Conservation (phyloP, 2,888 invertebrate species). For the Stenchaetothrips biformis region DNA sequence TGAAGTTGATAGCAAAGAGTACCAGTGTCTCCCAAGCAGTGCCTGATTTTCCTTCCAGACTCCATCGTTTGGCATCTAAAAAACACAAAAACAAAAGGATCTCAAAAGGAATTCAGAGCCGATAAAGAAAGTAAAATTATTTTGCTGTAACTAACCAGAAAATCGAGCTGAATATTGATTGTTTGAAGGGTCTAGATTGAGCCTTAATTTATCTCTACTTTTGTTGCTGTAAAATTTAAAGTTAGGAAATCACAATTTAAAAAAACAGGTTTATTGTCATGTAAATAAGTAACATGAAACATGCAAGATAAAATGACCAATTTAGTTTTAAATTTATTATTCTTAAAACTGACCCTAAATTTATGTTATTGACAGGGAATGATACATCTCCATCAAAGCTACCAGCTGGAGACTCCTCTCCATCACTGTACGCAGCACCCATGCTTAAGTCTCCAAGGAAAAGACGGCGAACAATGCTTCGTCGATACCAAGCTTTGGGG, state of each 20-base stretch:
- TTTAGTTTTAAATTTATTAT: neutral
- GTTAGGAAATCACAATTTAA: too few relatives aligned
- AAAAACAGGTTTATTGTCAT: too few relatives aligned
- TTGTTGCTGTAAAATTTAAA: neutral
- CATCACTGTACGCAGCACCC: constrained; percentile 48
- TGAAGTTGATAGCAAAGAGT: constrained; percentile 92
- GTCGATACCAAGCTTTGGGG: constrained; percentile 97
- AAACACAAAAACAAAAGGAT: neutral
- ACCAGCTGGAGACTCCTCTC: constrained; percentile 43
- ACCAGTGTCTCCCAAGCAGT: constrained; percentile 95
- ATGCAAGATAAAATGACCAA: too few relatives aligned
- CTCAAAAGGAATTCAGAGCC: neutral
- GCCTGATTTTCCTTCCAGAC: constrained; percentile 55
- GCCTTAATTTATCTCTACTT: neutral
- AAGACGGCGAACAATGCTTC: constrained; percentile 84
- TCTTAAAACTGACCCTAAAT: neutral
- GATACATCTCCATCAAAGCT: constrained; percentile 36
- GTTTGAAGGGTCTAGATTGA: neutral
- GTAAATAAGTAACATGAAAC: neutral
- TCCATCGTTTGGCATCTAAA: neutral
- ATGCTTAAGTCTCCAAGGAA: constrained; percentile 87
- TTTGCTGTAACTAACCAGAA: neutral
- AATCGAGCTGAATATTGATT: neutral
- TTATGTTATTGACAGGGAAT: neutral
- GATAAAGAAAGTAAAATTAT: neutral